Conservation (phyloP, 2,797 vertebrate genomes). For the Sebastes hubbsi region DNA sequence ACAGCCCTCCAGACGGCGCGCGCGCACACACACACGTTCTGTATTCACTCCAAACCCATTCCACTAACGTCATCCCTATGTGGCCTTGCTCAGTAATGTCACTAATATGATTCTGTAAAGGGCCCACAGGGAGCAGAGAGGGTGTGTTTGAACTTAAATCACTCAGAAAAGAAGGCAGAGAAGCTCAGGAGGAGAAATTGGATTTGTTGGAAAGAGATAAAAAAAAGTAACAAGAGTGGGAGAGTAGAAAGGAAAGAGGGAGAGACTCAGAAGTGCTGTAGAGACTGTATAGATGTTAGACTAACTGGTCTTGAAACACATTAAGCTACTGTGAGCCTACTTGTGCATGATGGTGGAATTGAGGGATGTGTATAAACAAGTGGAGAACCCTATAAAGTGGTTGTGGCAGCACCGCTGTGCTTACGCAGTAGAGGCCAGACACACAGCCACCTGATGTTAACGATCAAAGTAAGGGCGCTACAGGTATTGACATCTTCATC, state of each 20-base stretch:
- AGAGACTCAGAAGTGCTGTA: not conserved
- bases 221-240: conserved; percentile 15
- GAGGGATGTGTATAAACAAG: not conserved
- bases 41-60: not conserved
- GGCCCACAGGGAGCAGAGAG: conserved; percentile 2
- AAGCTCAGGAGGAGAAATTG: conserved; percentile 29
- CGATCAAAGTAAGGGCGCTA: too few relatives aligned
- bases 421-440: too few relatives aligned
- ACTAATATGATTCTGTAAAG: conserved; percentile 40
- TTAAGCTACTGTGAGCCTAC: not conserved
- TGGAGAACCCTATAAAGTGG: not conserved
- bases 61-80: not conserved
- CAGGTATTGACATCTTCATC: too few relatives aligned
- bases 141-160: conserved; percentile 50
- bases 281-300: not conserved
- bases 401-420: not conserved
- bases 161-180: conserved; percentile 27
- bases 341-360: not conserved
- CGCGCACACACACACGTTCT: not conserved
- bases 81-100: conserved; percentile 25
- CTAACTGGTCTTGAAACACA: not conserved
- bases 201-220: conserved; percentile 44
- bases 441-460: too few relatives aligned
- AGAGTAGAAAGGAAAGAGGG: not conserved
- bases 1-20: not conserved